A percentile compares a stretch with the other conserved stretches of the same genome.
These are phyloP conservation scores for Grapholita molesta DNA, from an alignment of 1,140 invertebrate genomes.

Conservation along the genomic window DNA sequence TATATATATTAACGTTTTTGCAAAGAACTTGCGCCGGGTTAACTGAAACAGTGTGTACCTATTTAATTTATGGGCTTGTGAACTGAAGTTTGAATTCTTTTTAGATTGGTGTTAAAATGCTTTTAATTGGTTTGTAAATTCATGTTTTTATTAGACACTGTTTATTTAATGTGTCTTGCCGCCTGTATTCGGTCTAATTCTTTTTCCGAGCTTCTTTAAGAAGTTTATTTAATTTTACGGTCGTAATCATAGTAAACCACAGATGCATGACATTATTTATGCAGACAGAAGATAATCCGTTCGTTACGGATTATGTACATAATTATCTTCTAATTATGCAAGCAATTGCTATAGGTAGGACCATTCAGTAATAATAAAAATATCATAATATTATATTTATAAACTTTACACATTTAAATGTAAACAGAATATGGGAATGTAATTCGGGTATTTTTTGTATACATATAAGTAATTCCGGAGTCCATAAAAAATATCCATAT, in stretches of 20 bases:
- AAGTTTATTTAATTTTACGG: background rate
- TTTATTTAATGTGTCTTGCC: background rate
- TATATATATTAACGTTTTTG: slow-evolving; percentile 17
- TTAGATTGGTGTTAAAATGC: slow-evolving; percentile 5
- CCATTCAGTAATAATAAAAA: background rate
- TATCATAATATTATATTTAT: background rate
- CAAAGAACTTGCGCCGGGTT: background rate
- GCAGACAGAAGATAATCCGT: slow-evolving; percentile 9
- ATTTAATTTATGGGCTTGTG: slow-evolving; percentile 8
- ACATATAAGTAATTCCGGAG: no score
- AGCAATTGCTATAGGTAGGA: background rate
- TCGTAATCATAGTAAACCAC: background rate
- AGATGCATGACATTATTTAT: slow-evolving; percentile 1
- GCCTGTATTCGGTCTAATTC: background rate
- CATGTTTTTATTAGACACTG: background rate
- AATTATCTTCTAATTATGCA: background rate
- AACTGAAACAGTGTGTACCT: slow-evolving; percentile 1
- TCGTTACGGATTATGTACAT: slow-evolving; percentile 4
- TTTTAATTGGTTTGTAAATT: slow-evolving; percentile 10
- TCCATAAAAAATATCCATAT: no score
- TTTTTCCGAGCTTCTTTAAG: background rate
- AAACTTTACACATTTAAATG: no score
- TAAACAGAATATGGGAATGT: no score
- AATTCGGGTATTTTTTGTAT: no score
- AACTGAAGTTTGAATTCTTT: background rate